Evolutionary conservation across 2,888 invertebrate species (phyloP), one percentile per base, ranked within the genome.

Genomic region (Carabus problematicus): DNA sequence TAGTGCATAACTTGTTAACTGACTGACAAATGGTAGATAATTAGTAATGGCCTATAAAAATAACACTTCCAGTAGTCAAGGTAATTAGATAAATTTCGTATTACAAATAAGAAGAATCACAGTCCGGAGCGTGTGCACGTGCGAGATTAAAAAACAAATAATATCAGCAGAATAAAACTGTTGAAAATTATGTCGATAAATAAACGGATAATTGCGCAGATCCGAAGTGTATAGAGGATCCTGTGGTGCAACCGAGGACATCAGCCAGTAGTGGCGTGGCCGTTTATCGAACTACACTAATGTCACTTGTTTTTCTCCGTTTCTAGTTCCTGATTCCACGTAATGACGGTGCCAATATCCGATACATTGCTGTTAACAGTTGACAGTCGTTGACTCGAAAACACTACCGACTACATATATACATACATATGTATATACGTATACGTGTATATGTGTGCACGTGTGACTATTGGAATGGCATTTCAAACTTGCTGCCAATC

Each of bases 161-260:
- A 60, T 49, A 62, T 62, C 45, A 47, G 11, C 16, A 39, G 59
- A 29, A 2, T 29, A 29, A 29, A 42, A 60, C 60, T 62, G 19
- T 39, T 62, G 61, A 62, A 62, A 62, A 62, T 62, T 62, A 16
- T 49, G 12, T 14, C 49, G 19, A 62, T 62, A 62, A 62, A 62
- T 62, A 47, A 47, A 62, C 45, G n/a, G 41, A 18, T 61, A 42
- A 43, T 42, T 59, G 42, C 19, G 49, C 19, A 42, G 39, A 66
- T 58, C 8, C 55, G 19, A 58, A 11, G 39, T n/a, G 14, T 19
- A 49, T 47, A 45, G 11, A 45, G 11, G 7, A 6, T 45, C 61
- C n/a, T 40, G 19, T 47, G 61, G n/a, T n/a, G n/a, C n/a, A n/a
- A n/a, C n/a, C 19, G 45, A 49, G 12, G 12, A 52, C 45, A 19